These are phyloP conservation scores for Pelosia muscerda DNA, from an alignment of 2,888 invertebrate genomes.

Conservation along the genomic window DNA sequence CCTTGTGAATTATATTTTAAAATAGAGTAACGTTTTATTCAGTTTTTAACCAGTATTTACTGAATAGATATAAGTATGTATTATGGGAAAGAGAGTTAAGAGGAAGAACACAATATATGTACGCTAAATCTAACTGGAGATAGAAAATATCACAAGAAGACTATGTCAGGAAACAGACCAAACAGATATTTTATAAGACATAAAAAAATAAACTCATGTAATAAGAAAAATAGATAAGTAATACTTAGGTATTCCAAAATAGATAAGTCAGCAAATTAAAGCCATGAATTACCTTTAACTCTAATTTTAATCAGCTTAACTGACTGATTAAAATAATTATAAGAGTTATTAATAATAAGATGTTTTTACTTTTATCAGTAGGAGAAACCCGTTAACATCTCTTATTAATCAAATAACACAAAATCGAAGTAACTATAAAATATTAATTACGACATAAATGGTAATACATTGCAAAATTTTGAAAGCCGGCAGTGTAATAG, in stretches of 20 bases:
- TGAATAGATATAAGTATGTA: too few species aligned
- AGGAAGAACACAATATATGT: neutral
- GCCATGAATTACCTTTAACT: neutral
- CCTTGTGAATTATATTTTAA: neutral
- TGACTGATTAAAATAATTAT: neutral
- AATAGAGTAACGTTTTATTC: neutral
- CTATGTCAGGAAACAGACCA: neutral
- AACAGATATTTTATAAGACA: neutral
- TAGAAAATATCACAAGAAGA: neutral
- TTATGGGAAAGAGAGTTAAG: neutral
- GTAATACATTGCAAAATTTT: constrained; percentile 44
- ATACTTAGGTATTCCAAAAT: too few species aligned
- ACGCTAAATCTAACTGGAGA: neutral
- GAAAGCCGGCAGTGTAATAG: constrained; percentile 46
- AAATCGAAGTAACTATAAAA: constrained; percentile 12
- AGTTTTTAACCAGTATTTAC: too few species aligned
- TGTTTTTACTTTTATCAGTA: neutral
- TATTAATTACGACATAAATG: constrained; percentile 32
- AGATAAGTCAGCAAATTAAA: neutral
- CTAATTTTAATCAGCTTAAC: neutral
- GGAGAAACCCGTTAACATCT: neutral
- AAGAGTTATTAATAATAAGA: neutral
- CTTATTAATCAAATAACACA: neutral
- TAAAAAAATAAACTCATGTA: too few species aligned
- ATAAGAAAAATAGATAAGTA: too few species aligned